phyloP scores from a whole-genome alignment of 2,888 invertebrate genomes.

The Cephus rjabovi region DNA sequence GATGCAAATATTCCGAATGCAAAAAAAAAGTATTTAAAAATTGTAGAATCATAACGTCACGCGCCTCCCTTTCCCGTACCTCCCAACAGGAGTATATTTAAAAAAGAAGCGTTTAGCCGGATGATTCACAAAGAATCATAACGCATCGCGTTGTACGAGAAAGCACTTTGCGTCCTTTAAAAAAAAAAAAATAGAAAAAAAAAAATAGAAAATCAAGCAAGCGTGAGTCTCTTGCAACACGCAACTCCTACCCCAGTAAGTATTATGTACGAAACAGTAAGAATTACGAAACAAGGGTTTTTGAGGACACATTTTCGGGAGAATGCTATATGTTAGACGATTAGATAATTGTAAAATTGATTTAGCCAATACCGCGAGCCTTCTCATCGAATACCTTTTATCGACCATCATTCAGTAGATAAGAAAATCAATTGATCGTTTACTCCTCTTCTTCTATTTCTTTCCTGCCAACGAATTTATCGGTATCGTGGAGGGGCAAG shows the following conservation, averaged over 20 bases:
- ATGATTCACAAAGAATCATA: neutral
- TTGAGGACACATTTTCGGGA: constrained; percentile 4
- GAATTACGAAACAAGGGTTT: neutral
- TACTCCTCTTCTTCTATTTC: neutral
- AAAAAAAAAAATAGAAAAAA: neutral
- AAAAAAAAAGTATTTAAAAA: neutral
- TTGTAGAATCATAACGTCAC: neutral
- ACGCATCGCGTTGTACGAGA: neutral
- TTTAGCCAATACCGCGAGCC: constrained; percentile 11
- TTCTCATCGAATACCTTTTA: constrained; percentile 12
- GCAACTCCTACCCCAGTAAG: constrained; percentile 3
- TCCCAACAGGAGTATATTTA: neutral
- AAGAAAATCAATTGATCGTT: neutral
- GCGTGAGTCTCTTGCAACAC: neutral
- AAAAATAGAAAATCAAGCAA: neutral
- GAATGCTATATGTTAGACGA: constrained; percentile 11
- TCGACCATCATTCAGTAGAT: constrained; percentile 2
- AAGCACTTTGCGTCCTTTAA: neutral
- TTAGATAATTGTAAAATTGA: constrained; percentile 14
- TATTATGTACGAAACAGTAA: constrained; percentile 1
- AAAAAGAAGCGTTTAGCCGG: neutral
- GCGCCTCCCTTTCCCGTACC: neutral
- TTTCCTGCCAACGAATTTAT: neutral
- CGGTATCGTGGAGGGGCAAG: neutral
- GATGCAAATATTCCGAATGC: neutral